Evolutionary conservation across 2,797 vertebrate genomes (phyloP).

Genomic region (Sebastiscus tertius): DNA sequence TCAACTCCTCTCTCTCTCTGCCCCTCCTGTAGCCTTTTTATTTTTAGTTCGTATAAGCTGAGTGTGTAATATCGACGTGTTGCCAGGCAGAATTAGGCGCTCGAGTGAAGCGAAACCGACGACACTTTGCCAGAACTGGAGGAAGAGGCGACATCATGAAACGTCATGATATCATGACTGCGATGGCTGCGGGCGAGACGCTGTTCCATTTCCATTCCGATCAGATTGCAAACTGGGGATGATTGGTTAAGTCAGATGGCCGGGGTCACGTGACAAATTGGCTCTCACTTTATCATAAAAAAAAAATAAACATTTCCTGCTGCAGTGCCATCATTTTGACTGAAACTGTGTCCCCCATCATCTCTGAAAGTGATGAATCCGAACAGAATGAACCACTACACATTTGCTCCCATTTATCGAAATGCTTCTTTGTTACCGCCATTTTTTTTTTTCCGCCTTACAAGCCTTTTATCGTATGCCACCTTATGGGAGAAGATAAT

Average conservation of each 20-base stretch:
- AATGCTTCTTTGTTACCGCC: constrained; percentile 40
- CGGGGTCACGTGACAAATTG: constrained; percentile 27
- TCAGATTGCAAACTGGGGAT: constrained; percentile 18
- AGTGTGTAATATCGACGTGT: constrained; percentile 34
- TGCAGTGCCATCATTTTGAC: not conserved
- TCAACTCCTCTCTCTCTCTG: not conserved
- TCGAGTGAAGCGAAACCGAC: constrained; percentile 22
- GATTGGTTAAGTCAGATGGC: constrained; percentile 35
- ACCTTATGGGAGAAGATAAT: constrained; percentile 78
- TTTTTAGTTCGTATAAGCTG: constrained; percentile 54
- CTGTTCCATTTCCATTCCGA: constrained; percentile 17
- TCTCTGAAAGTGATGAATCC: constrained; percentile 53
- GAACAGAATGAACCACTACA: constrained; percentile 45
- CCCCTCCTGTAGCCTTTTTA: constrained; percentile 26
- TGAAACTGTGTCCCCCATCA: constrained; percentile 12
- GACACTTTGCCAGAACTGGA: constrained; percentile 31
- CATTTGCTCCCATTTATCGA: constrained; percentile 49
- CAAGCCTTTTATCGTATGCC: constrained; percentile 66
- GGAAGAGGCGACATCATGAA: constrained; percentile 17
- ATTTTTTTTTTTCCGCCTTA: constrained; percentile 18
- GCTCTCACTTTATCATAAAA: constrained; percentile 14
- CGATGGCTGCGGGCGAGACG: constrained; percentile 10
- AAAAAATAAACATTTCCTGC: constrained; percentile 25
- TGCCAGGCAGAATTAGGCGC: constrained; percentile 40
- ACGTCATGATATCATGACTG: constrained; percentile 30